Base-by-base conservation (phyloP, 2,113 vertebrate genomes). In the Corythaeola cristata region DNA sequence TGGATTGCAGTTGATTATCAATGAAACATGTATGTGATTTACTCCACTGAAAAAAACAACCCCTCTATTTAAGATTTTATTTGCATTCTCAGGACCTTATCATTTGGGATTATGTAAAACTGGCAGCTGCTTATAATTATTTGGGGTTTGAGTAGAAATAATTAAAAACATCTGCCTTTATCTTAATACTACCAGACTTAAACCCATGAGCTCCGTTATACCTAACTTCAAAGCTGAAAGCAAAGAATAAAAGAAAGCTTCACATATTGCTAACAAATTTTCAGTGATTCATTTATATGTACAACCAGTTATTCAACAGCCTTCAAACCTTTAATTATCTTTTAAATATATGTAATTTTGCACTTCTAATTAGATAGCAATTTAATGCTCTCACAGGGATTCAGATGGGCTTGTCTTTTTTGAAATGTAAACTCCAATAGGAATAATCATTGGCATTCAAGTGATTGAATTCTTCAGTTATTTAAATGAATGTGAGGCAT, bases 311-410 rank as follows among this genome's bases (percentile, higher is more conserved):
- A 98, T 98, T 97, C 97, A 98, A 96, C 97, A 98, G 96, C 92
- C 97, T 97, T 98, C 98, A 98, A 98, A 98, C 98, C 98, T 98
- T 98, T 98, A 98, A 99, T 99, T 98, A 98, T 98, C 97, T 98
- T 98, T 98, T 98, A 98, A 98, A 98, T 98, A 97, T 98, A 98
- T 98, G 98, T 98, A 98, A 99, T 99, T 98, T 98, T 97, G 97
- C 78, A 96, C 98, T 98, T 97, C 98, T 99, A 99, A 99, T 99
- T 98, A 98, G 98, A 97, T 97, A 94, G 96, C 98, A 98, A 98
- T 99, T 98, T 99, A 98, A 98, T 98, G 96, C 96, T 97, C 97
- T 98, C 97, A 89, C 83, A 97, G 97, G 97, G 97, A 97, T 97
- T 98, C 97, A 96, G 96, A 98, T 97, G 92, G 92, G 96, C 96